A percentile compares a stretch with the other conserved stretches of the same genome.
Evolutionary conservation across 2,113 vertebrate species (phyloP).

Genomic region (Willisornis vidua): DNA sequence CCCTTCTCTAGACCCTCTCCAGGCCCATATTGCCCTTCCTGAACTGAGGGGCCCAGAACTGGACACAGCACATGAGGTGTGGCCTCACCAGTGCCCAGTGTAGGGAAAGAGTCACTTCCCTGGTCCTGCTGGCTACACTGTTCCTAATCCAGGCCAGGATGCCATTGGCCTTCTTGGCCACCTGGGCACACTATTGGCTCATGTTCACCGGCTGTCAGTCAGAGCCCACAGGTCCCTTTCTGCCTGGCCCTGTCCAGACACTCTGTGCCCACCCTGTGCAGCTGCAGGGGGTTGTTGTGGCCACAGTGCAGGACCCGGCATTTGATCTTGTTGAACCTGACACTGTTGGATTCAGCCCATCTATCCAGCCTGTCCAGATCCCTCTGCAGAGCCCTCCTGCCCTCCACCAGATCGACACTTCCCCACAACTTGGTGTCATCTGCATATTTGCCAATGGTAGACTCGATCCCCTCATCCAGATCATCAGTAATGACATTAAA

Average conservation of each 20-base stretch:
- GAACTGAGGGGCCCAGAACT: background rate
- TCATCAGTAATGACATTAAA: background rate
- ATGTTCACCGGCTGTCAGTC: too few species aligned
- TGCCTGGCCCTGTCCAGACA: too few species aligned
- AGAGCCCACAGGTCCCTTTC: too few species aligned
- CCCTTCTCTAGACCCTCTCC: background rate
- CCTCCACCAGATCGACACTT: background rate
- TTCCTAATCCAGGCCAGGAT: too few species aligned
- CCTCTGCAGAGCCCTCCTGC: background rate
- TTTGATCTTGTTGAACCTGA: too few species aligned
- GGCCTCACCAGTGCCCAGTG: background rate
- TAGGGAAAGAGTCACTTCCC: background rate
- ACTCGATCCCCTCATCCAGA: background rate
- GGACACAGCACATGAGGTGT: background rate
- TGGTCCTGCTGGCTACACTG: background rate
- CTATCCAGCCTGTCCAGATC: too few species aligned
- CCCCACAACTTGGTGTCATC: background rate
- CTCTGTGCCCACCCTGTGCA: too few species aligned
- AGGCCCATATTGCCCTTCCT: background rate
- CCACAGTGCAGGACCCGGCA: too few species aligned
- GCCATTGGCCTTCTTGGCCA: too few species aligned
- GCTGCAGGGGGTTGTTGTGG: too few species aligned
- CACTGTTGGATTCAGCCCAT: too few species aligned
- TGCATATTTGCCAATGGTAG: background rate
- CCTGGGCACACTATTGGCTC: too few species aligned